Evolutionary conservation across 35 echinoderm and acorn worm genomes (phyloP), one percentile per base, ranked within the genome.

Genomic region (Lytechinus pictus): DNA sequence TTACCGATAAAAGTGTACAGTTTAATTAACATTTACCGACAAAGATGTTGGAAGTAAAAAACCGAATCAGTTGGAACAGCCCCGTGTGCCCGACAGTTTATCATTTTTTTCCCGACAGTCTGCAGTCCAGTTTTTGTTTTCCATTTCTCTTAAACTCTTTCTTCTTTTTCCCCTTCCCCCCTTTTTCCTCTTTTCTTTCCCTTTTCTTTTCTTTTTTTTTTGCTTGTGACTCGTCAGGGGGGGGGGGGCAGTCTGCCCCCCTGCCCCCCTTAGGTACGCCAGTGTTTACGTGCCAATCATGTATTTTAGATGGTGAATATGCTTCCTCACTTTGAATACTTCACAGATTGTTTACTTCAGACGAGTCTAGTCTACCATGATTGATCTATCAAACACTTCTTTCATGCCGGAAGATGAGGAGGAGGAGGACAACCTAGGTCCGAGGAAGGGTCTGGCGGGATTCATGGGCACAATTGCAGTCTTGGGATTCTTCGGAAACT

Each of bases 401-500:
- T n/a, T 14, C 66, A n/a, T 79, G 66, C 66, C 16, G 21, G 19
- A 79, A 79, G 66, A 79, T 14, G 66, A 71, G 16, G 61, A 79
- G 19, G 61, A 72, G 6, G 66, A 8, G 16, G 66, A 79, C 12
- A 79, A 4, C 66, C 66, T 79, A 24, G 16, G 66, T 79, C 19
- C 66, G 19, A 16, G 66, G 6, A 79, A 79, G n/a, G 19, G 66
- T 16, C 66, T 79, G 66, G 66, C 66, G 66, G 66, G 66, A 24
- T 79, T 16, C 19, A 91, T 96, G 3, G 94, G 89, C 8, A 3
- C 97, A n/a, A 94, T 96, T 61, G 54, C 95, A 52, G 86, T 99
- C 4, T 89, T 91, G 87, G 98, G 98, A 54, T 95, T 95, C 94
- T 89, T 96, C 19, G 98, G 98, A 1, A 99, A 99, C 91, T 71